Conservation (phyloP, 2,888 invertebrate species). For the Lomographa bimaculata region DNA sequence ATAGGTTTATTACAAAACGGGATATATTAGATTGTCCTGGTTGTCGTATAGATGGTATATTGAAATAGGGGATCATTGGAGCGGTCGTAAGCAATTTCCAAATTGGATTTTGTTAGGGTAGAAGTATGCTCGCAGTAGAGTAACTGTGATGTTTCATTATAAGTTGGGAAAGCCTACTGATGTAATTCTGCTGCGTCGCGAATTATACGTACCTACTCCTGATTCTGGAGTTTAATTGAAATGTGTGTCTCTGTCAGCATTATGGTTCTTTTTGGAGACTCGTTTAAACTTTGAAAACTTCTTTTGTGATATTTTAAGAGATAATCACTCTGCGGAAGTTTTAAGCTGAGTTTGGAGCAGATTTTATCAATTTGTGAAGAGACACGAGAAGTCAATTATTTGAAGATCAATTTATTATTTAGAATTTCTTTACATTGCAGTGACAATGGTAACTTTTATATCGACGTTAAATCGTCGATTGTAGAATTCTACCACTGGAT, state of each 20-base stretch:
- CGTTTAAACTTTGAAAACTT: not conserved
- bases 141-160: slow-evolving; percentile 47
- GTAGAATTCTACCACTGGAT: too few relatives aligned
- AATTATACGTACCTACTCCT: slow-evolving; percentile 17
- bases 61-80: slow-evolving; percentile 51
- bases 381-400: too few relatives aligned
- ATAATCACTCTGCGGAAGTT: too few relatives aligned
- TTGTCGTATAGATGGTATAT: slow-evolving; percentile 34
- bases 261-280: not conserved
- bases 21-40: slow-evolving; percentile 38
- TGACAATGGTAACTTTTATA: too few relatives aligned
- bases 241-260: slow-evolving; percentile 2
- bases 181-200: slow-evolving; percentile 18
- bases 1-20: slow-evolving; percentile 38
- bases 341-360: too few relatives aligned
- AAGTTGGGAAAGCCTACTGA: slow-evolving; percentile 38
- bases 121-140: slow-evolving; percentile 32
- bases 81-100: slow-evolving; percentile 64
- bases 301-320: too few relatives aligned
- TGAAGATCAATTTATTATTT: too few relatives aligned
- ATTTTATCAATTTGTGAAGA: too few relatives aligned
- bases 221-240: slow-evolving; percentile 4
- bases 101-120: slow-evolving; percentile 57
- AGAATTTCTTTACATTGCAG: too few relatives aligned
- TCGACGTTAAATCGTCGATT: too few relatives aligned